Base-by-base conservation (phyloP, 2,888 invertebrate species). In the Lycia hirtaria region DNA sequence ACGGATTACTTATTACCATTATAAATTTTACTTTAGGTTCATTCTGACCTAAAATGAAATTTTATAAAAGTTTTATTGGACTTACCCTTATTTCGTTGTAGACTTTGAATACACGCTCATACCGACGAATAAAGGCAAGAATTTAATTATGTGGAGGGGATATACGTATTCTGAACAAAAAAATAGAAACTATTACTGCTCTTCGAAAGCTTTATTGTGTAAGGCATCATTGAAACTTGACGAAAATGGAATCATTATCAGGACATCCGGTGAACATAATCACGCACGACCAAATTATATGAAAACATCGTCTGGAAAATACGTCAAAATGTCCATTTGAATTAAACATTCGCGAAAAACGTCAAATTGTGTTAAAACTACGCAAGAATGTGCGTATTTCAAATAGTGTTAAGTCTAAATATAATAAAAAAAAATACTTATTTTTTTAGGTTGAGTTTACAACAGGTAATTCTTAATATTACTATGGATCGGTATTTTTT, bases 261-360 rank as follows among this genome's bases (percentile, higher is more conserved):
- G 37, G 37, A 17, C 14, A 10, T 0, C 37, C 1, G 54, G 59
- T 14, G 9, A 12, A 9, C 55, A 60, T 20, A 4, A 7, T 10
- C 59, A 60, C 20, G 5, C n/a, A 7, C 47, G 47, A 15, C 59
- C 59, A 2, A 35, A 35, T 2, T 50, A 47, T 43, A 17, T 33
- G 6, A 45, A 22, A 12, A 37, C 45, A 4, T 1, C 4, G 2
- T 3, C 12, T 32, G 55, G 55, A 7, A 1, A 26, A 20, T 48
- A 41, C 35, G 14, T 54, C 26, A 54, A 45, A 53, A 4, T 47
- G 9, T 9, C 3, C 1, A 6, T n/a, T n/a, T n/a, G n/a, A n/a
- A n/a, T n/a, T n/a, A n/a, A n/a, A n/a, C n/a, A n/a, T n/a, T n/a
- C n/a, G n/a, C n/a, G n/a, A n/a, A n/a, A n/a, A n/a, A n/a, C n/a